Base-by-base conservation (phyloP, 2,797 vertebrate species). In the Notolepis coatsorum region DNA sequence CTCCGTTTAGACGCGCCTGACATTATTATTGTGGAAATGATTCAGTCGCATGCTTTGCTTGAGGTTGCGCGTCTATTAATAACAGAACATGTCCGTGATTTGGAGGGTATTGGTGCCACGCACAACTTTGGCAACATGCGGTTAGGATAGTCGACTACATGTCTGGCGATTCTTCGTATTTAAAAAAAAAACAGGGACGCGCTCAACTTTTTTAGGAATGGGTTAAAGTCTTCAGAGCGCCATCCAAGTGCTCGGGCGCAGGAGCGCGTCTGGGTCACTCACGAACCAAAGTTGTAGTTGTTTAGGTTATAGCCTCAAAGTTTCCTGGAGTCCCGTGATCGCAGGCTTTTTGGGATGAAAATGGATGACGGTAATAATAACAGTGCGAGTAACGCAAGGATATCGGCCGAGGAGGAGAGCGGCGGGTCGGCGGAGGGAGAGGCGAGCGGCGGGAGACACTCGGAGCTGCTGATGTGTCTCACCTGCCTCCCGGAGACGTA, bases 401-500 rank as follows among this genome's bases (percentile, higher is more conserved):
- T n/a, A 4, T 43, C 58, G 2, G 24, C 39, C 15, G 30, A 53
- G 2, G 30, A 53, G 2, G 61, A 38, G 33, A 46, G 38, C 39
- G 7, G 47, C 33, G 20, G 46, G 1, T 8, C 21, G 1, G n/a
- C 25, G 27, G 25, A 43, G 10, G 13, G 27, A n/a, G 38, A 45
- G 38, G 18, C 10, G 15, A 3, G 25, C 1, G 6, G 37, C 9
- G 35, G 24, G 24, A 31, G 21, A 0, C 25, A n/a, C 0, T 2
- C 61, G 0, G 65, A 66, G 33, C 42, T 17, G 8, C 45, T 31
- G 5, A 45, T 71, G 70, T 65, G 69, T 41, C 77, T 84, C 2
- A 79, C 66, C 61, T 86, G 71, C 59, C 59, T 87, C n/a, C 70
- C 80, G 65, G 92, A 93, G 43, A 73, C 79, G 6, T 88, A 80